phyloP scores from a whole-genome alignment of 2,797 vertebrate genomes.

The Denticeps clupeoides region DNA sequence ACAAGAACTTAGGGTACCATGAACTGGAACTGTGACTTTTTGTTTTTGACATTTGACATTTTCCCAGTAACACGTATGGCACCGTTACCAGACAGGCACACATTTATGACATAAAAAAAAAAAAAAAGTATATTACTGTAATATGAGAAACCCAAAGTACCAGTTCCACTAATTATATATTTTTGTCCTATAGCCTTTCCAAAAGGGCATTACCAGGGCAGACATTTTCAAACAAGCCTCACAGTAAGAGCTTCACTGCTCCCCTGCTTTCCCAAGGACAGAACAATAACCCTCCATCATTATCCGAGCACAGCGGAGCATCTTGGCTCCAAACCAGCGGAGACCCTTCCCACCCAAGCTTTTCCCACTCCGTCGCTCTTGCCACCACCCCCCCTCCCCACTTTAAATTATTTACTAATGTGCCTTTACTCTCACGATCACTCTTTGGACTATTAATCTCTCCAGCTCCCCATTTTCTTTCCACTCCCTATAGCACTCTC shows the following conservation, averaged over 20 bases:
- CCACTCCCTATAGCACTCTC: background rate
- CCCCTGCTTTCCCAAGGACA: slow-evolving; percentile 15
- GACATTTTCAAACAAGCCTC: slow-evolving; percentile 12
- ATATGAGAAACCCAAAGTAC: no score
- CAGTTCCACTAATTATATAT: slow-evolving; percentile 3
- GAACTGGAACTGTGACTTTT: no score
- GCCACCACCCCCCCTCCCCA: background rate
- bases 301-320: slow-evolving; percentile 11
- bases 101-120: no score
- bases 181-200: slow-evolving; percentile 2
- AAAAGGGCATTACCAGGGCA: slow-evolving; percentile 19
- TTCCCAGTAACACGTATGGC: no score
- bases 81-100: no score
- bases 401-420: background rate
- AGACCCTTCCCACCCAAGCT: background rate
- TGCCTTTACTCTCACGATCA: no score
- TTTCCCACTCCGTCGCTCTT: background rate
- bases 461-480: no score
- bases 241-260: background rate
- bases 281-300: slow-evolving; percentile 19
- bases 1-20: no score
- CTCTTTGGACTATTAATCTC: no score
- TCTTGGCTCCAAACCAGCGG: slow-evolving; percentile 12
- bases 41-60: no score
- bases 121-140: no score